Conservation (phyloP, 1,140 invertebrate genomes). For the Drosophila ambigua region DNA sequence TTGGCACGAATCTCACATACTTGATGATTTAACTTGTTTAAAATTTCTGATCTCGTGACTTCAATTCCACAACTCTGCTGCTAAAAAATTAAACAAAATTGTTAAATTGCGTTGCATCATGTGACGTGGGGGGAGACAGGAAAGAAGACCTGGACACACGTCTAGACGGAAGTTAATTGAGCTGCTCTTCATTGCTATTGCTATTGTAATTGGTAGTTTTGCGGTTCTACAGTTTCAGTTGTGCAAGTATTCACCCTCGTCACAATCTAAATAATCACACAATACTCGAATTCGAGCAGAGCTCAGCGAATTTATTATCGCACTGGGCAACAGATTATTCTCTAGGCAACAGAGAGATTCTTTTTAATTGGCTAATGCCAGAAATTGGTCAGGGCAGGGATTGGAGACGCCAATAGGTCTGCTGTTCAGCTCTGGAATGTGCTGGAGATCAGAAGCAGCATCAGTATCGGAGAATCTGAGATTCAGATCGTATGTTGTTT, state of each 20-base stretch:
- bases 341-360: background rate
- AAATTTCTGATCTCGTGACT: constrained; percentile 30
- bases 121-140: constrained; percentile 19
- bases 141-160: constrained; percentile 12
- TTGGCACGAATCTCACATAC: constrained; percentile 12
- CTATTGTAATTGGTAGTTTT: constrained; percentile 16
- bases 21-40: constrained; percentile 15
- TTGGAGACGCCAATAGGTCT: constrained; percentile 25
- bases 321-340: constrained; percentile 17
- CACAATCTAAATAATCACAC: constrained; percentile 9
- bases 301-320: constrained; percentile 18
- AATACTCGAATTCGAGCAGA: constrained; percentile 1
- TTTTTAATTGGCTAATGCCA: constrained; percentile 5
- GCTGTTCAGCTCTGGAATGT: background rate
- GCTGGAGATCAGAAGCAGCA: too few species aligned
- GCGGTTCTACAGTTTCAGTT: constrained; percentile 36
- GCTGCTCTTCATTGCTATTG: constrained; percentile 13
- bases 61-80: constrained; percentile 27
- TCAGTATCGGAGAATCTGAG: background rate
- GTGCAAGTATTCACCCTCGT: background rate
- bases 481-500: constrained; percentile 39
- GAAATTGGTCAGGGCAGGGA: background rate
- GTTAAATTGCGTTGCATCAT: constrained; percentile 13
- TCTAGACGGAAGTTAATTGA: constrained; percentile 26
- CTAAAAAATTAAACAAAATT: constrained; percentile 17